Evolutionary conservation across 2,888 invertebrate species (phyloP).

Genomic region (Drosophila aldrichi): DNA sequence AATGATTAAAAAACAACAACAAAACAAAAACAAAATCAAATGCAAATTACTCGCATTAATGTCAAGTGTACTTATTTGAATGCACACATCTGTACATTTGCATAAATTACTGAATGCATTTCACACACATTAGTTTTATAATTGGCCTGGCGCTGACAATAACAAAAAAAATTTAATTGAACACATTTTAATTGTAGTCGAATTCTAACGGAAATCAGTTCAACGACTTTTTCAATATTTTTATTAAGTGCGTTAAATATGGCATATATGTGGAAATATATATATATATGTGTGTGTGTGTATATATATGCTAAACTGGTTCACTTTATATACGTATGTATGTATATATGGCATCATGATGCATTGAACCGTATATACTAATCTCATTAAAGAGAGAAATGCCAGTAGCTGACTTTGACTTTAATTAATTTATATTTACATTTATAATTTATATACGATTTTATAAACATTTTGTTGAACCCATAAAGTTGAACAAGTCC

Average conservation of each 20-base stretch:
- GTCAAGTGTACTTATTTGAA: not conserved
- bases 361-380: conserved; percentile 31
- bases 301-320: conserved; percentile 19
- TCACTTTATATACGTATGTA: conserved; percentile 3
- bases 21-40: conserved; percentile 13
- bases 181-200: conserved; percentile 12
- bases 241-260: conserved; percentile 4
- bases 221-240: conserved; percentile 42
- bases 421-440: conserved; percentile 8
- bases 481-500: conserved; percentile 8
- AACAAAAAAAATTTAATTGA: conserved; percentile 12
- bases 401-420: conserved; percentile 4
- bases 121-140: conserved; percentile 9
- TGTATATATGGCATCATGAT: conserved; percentile 17
- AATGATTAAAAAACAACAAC: conserved; percentile 30
- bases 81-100: not conserved
- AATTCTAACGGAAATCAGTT: conserved; percentile 49
- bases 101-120: conserved; percentile 6
- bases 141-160: conserved; percentile 9
- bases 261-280: not conserved
- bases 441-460: conserved; percentile 4
- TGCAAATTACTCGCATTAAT: conserved; percentile 44
- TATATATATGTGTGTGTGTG: not conserved
- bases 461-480: conserved; percentile 2
- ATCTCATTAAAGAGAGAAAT: not conserved